Evolutionary conservation across 2,888 invertebrate genomes (phyloP).

Genomic region (Andrena bicolor): DNA sequence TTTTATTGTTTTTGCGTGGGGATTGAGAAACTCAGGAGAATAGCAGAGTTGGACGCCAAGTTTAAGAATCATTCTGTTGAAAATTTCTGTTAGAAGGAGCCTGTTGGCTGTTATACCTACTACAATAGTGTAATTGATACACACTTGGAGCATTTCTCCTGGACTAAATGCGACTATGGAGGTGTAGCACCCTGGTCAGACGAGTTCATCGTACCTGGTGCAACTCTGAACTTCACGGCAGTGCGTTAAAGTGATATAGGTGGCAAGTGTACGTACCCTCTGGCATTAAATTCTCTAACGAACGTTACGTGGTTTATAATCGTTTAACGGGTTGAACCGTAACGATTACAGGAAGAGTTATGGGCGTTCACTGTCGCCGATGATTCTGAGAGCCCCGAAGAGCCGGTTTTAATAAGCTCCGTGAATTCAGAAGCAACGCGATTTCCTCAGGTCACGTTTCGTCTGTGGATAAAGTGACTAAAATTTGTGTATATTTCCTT

Average conservation of each 20-base stretch:
- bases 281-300: conserved; percentile 81
- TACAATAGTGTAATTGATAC: neutral
- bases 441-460: neutral
- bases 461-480: neutral
- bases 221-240: conserved; percentile 67
- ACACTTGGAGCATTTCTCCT: neutral
- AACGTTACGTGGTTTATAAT: conserved; percentile 75
- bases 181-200: conserved; percentile 39
- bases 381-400: conserved; percentile 31
- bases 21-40: too few species aligned
- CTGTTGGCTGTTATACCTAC: too few species aligned
- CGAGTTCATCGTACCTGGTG: conserved; percentile 70
- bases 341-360: conserved; percentile 69
- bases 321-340: conserved; percentile 67
- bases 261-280: conserved; percentile 66
- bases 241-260: conserved; percentile 71
- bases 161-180: neutral
- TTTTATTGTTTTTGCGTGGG: too few species aligned
- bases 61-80: too few species aligned
- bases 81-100: too few species aligned
- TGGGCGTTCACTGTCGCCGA: conserved; percentile 54
- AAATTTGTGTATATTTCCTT: neutral
- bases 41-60: neutral
- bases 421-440: neutral
- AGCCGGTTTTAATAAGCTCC: conserved; percentile 15